Evolutionary conservation across 30 jellyfish, hydroid and myxozoan genomes (phyloP), one percentile per base, ranked within the genome.

Genomic region (Aurelia aurita): DNA sequence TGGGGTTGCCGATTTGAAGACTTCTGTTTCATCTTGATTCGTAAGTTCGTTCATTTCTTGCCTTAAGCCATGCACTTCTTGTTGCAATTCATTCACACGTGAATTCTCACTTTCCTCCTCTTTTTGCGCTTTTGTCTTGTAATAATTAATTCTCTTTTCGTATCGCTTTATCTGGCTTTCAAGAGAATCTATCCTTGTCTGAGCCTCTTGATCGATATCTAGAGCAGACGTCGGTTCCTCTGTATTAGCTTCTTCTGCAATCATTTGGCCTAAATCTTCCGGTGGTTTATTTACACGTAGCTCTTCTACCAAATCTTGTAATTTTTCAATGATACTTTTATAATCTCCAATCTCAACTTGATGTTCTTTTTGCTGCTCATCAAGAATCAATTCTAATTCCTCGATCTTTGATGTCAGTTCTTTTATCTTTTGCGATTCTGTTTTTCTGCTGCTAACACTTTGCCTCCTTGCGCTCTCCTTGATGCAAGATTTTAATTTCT

Each of bases 381-480:
- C 94, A 32, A 88, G 64, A 34, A 70, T 72, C 72, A 90, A 32
- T 51, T 82, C 93, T 10, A 84, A 80, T 58, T 75, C 90, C 60
- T 79, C 94, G 32, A 90, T 88, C 57, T 74, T 79, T 16, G 85
- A 19, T 3, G 85, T 75, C 51, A 88, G 78, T 59, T 94, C 99
- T 62, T 80, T 85, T 34, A 73, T 88, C 62, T 72, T 74, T 43
- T 96, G 89, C 0, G 97, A 96, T 62, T 94, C 99, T 0, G 99
- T 83, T 55, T 89, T 89, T 49, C 99, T 81, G 55, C 87, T 97
- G 58, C 97, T 89, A 5, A 86, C 90, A 46, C 97, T 84, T 62
- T 86, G 97, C 74, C 99, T 44, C n/a, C 99, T 80, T 49, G 94
- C 80, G 51, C 93, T 96, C 27, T 94, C 99, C 64, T 94, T 89